These are phyloP conservation scores for Aplochiton taeniatus DNA, from an alignment of 2,797 vertebrate genomes.

Conservation along the genomic window DNA sequence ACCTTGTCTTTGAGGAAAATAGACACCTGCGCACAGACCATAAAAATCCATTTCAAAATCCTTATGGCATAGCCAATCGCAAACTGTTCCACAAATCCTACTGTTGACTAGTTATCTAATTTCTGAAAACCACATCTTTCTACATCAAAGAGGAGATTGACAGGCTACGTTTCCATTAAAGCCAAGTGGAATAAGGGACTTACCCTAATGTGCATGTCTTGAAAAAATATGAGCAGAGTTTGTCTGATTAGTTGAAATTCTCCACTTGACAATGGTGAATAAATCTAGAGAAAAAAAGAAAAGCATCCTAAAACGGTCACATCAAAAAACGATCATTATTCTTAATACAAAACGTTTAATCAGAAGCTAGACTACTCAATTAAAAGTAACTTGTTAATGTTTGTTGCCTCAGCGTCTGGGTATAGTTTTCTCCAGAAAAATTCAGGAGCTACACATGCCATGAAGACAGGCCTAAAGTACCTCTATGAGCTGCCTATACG, in stretches of 20 bases:
- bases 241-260: constrained; percentile 97
- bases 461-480: constrained; percentile 59
- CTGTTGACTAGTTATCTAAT: too few species aligned
- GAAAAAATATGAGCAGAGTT: constrained; percentile 95
- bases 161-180: too few species aligned
- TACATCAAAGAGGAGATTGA: not conserved
- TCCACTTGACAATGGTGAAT: constrained; percentile 82
- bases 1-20: constrained; percentile 98
- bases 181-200: constrained; percentile 50
- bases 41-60: not conserved
- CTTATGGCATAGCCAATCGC: too few species aligned
- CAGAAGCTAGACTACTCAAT: too few species aligned
- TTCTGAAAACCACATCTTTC: not conserved
- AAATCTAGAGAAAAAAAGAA: constrained; percentile 75
- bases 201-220: constrained; percentile 98
- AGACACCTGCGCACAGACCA: constrained; percentile 81
- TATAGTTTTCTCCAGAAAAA: too few species aligned
- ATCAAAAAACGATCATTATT: too few species aligned
- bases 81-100: too few species aligned
- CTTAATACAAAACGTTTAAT: too few species aligned
- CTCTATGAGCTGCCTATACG: constrained; percentile 85
- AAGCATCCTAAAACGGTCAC: too few species aligned
- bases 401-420: too few species aligned
- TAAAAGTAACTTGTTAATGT: too few species aligned
- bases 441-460: too few species aligned